Conservation (phyloP, 2,888 invertebrate species). For the Sarcophaga rosellei region DNA sequence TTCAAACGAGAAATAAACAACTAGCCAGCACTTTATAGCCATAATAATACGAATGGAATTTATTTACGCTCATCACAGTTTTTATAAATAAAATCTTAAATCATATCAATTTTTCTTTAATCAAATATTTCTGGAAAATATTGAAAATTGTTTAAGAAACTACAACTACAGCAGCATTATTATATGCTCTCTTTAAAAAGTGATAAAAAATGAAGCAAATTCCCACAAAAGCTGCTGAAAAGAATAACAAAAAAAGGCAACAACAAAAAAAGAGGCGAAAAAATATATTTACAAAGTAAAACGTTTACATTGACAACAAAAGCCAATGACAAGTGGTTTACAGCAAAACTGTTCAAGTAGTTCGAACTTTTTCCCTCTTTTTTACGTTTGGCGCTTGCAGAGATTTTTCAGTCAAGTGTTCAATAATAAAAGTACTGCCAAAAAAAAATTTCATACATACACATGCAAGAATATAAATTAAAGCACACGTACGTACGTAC, state of each 20-base stretch:
- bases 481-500: conserved; percentile 7
- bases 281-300: conserved; percentile 62
- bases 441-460: conserved; percentile 38
- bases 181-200: neutral
- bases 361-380: neutral
- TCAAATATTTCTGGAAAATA: no score
- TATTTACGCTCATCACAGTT: no score
- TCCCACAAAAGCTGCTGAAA: neutral
- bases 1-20: no score
- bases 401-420: conserved; percentile 39
- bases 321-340: conserved; percentile 69
- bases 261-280: neutral
- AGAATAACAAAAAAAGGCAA: neutral
- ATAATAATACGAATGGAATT: no score
- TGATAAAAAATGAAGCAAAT: neutral
- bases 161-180: no score
- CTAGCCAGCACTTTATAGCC: no score
- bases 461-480: neutral
- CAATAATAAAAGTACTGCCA: conserved; percentile 54
- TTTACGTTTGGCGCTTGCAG: neutral
- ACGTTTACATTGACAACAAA: conserved; percentile 69
- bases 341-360: conserved; percentile 61
- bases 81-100: no score
- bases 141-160: no score
- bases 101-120: no score